Evolutionary conservation across 2,888 invertebrate species (phyloP).

Genomic region (Sinodicranocentrus sp.): DNA sequence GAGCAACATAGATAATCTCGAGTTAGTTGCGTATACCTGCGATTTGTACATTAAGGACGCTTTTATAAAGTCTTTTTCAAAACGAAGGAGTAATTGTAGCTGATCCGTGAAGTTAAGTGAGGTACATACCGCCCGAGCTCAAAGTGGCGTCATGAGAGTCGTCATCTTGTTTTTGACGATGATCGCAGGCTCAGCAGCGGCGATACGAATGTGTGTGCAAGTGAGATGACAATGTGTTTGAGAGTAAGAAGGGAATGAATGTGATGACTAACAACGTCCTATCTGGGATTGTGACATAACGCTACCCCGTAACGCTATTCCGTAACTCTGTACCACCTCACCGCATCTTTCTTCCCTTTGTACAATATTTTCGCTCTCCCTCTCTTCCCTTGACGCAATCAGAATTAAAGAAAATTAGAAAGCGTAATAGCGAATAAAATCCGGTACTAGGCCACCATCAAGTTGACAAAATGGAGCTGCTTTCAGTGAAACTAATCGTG

Average conservation of each 20-base stretch:
- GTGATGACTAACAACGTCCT: background rate
- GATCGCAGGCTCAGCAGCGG: constrained; percentile 30
- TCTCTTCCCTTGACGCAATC: constrained; percentile 32
- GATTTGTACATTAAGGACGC: background rate
- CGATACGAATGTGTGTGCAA: constrained; percentile 41
- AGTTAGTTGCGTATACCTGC: no score
- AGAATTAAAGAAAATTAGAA: constrained; percentile 53
- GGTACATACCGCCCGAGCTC: constrained; percentile 1
- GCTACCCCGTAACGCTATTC: background rate
- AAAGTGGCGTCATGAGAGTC: constrained; percentile 56
- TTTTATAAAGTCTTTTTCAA: constrained; percentile 1
- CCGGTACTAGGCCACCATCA: background rate
- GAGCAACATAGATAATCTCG: no score
- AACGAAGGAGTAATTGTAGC: constrained; percentile 36
- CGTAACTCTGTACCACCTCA: background rate
- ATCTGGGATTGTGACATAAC: constrained; percentile 40
- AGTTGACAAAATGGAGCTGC: constrained; percentile 78
- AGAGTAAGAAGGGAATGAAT: background rate
- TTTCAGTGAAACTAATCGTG: constrained; percentile 80
- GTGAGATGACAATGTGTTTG: no score
- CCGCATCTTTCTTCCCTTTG: background rate
- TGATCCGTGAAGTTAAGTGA: constrained; percentile 56
- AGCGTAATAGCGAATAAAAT: constrained; percentile 30
- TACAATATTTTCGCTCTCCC: background rate
- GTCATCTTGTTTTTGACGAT: constrained; percentile 49